Evolutionary conservation across 2,113 vertebrate species (phyloP).

Genomic region (Crypturellus undulatus): DNA sequence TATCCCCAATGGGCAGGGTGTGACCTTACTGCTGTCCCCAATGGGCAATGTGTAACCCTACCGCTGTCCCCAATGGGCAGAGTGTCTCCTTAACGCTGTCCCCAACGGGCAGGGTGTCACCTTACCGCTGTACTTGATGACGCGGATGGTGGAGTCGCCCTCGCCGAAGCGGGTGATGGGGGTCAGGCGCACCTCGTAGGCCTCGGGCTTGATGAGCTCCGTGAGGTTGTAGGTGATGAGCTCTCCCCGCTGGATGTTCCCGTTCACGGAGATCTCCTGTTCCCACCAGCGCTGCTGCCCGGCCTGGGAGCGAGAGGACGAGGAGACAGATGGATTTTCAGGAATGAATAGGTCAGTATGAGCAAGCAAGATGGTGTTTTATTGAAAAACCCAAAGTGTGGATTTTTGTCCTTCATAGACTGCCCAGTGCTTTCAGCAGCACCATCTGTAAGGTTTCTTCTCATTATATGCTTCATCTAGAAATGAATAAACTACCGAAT

Average conservation of each 20-base stretch:
- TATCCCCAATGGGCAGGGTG: too few relatives aligned
- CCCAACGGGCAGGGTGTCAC: background rate
- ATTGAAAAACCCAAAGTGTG: background rate
- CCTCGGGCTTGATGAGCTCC: constrained; percentile 93
- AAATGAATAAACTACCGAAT: background rate
- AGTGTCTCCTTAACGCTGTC: too few relatives aligned
- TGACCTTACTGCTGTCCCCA: too few relatives aligned
- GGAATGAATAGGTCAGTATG: background rate
- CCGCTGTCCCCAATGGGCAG: too few relatives aligned
- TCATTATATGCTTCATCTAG: background rate
- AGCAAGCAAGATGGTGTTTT: background rate
- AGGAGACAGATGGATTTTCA: background rate
- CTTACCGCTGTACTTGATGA: constrained; percentile 95
- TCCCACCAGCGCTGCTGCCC: constrained; percentile 98
- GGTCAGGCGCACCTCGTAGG: constrained; percentile 94
- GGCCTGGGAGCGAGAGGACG: constrained; percentile 78
- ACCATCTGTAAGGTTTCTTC: background rate
- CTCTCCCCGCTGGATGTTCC: constrained; percentile 91
- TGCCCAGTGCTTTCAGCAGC: background rate
- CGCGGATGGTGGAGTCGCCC: constrained; percentile 93
- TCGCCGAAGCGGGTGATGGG: constrained; percentile 96
- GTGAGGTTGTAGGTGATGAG: constrained; percentile 96
- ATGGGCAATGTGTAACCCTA: too few relatives aligned
- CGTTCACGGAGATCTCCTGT: constrained; percentile 93
- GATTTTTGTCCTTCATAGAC: background rate